phyloP scores from a whole-genome alignment of 2,888 invertebrate genomes.

The Euzophera pinguis region DNA sequence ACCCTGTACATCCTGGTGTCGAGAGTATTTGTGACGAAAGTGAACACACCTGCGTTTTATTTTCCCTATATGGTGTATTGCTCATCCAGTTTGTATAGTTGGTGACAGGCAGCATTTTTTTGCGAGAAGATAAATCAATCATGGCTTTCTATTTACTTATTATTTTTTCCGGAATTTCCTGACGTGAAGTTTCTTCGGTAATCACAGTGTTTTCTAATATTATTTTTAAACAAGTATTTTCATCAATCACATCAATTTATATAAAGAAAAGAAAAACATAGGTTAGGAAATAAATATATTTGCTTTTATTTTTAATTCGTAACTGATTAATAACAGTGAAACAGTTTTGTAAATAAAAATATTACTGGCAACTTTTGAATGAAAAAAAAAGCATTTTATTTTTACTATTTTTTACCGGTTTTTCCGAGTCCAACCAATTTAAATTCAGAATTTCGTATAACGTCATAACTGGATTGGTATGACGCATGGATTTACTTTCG shows the following conservation, averaged over 20 bases:
- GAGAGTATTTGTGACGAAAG: conserved; percentile 34
- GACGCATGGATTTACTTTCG: conserved; percentile 63
- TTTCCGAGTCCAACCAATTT: neutral
- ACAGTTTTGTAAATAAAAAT: no score
- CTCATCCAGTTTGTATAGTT: conserved; percentile 25
- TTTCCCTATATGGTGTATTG: conserved; percentile 32
- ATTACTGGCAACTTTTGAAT: no score
- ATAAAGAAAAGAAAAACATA: no score
- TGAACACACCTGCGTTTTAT: conserved; percentile 42
- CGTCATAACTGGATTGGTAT: neutral
- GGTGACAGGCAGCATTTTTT: conserved; percentile 7
- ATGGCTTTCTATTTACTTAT: conserved; percentile 12
- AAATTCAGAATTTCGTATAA: neutral
- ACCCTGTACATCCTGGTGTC: no score
- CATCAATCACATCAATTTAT: neutral
- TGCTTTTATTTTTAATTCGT: no score
- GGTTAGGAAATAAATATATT: no score
- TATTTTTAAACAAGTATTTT: neutral
- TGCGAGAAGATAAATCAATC: conserved; percentile 16
- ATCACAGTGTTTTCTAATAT: neutral
- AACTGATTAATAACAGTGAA: no score
- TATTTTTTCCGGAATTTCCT: conserved; percentile 4
- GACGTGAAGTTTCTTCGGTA: neutral
- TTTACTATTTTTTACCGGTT: no score
- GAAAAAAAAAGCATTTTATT: no score